phyloP scores from a whole-genome alignment of 2,797 vertebrate genomes.

The Rhabdomys pumilio region DNA sequence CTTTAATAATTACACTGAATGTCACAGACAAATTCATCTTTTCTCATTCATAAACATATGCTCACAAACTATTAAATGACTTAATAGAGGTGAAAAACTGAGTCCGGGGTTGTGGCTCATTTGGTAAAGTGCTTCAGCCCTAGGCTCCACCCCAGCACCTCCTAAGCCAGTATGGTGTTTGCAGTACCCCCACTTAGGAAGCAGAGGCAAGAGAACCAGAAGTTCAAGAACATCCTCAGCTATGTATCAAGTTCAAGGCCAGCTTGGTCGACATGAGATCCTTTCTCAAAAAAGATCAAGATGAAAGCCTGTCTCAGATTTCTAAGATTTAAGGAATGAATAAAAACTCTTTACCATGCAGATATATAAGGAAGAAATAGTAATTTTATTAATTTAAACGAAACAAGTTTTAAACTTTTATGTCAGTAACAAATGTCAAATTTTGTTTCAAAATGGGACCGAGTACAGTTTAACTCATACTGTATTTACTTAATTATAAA shows the following conservation, averaged over 20 bases:
- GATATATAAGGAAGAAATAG: conserved; percentile 71
- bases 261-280: neutral
- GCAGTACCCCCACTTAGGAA: neutral
- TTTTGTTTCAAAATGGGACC: neutral
- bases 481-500: conserved; percentile 34
- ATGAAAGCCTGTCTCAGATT: conserved; percentile 56
- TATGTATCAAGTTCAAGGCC: neutral
- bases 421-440: conserved; percentile 15
- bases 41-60: conserved; percentile 36
- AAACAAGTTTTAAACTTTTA: conserved; percentile 57
- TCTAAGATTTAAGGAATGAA: neutral
- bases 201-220: neutral
- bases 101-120: neutral
- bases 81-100: conserved; percentile 70
- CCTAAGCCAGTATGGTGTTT: neutral
- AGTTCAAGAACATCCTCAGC: neutral
- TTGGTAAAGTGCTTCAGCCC: neutral
- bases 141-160: neutral
- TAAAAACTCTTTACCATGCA: conserved; percentile 19
- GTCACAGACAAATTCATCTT: neutral
- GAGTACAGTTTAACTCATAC: neutral
- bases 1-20: conserved; percentile 53
- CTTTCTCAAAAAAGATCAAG: conserved; percentile 13
- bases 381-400: conserved; percentile 39
- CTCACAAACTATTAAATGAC: conserved; percentile 58